Evolutionary conservation across 2,888 invertebrate genomes (phyloP).

Genomic region (Gari tellinella): DNA sequence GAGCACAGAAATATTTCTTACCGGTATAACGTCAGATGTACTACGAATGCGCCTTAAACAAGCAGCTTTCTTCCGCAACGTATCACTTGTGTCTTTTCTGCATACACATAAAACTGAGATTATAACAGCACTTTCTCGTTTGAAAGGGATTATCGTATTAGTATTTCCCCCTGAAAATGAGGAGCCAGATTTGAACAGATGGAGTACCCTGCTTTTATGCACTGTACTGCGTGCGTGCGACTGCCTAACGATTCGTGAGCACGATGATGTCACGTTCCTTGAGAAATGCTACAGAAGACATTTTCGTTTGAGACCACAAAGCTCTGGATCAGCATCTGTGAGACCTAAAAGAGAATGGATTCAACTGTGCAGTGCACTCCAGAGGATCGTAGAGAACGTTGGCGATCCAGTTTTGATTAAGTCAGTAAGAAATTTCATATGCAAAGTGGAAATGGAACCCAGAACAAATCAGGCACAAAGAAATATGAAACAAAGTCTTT

Average conservation of each 20-base stretch:
- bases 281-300: conserved; percentile 22
- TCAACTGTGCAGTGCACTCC: conserved; percentile 27
- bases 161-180: conserved; percentile 29
- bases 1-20: conserved; percentile 35
- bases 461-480: conserved; percentile 18
- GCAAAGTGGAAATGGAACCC: conserved; percentile 37
- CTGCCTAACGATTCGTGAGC: conserved; percentile 19
- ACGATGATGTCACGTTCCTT: conserved; percentile 32
- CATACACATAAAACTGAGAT: conserved; percentile 20
- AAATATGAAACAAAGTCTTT: not conserved
- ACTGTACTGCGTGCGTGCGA: conserved; percentile 25
- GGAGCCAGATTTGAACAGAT: conserved; percentile 12
- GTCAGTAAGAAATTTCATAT: conserved; percentile 46
- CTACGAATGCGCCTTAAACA: conserved; percentile 36
- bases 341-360: conserved; percentile 36
- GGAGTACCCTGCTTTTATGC: conserved; percentile 45
- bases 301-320: not conserved
- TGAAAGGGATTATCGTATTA: conserved; percentile 7
- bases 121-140: conserved; percentile 8
- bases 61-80: conserved; percentile 9
- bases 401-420: conserved; percentile 25
- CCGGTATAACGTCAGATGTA: conserved; percentile 31
- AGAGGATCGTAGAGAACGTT: conserved; percentile 35
- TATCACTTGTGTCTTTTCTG: conserved; percentile 23
- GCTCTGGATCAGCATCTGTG: too few relatives aligned